Conservation (phyloP, 2,113 vertebrate genomes). For the Tychaedon coryphoeus region DNA sequence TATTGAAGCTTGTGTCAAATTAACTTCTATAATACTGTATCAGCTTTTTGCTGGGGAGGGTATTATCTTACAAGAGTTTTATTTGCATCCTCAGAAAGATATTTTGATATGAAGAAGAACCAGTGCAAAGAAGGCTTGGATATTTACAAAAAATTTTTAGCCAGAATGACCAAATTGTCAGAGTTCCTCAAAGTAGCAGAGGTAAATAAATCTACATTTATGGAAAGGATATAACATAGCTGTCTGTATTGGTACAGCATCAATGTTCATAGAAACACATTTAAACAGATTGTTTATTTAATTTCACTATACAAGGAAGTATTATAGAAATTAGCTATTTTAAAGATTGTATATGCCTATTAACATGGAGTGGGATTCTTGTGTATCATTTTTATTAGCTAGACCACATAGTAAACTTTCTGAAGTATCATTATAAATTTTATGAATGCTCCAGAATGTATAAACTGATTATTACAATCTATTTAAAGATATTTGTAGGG, state of each 20-base stretch:
- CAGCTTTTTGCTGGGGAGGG: neutral
- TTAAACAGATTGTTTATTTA: neutral
- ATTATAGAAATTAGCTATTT: neutral
- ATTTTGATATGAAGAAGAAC: slow-evolving; percentile 81
- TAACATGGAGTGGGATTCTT: neutral
- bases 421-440: neutral
- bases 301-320: neutral
- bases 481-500: neutral
- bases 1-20: neutral
- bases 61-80: slow-evolving; percentile 10
- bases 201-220: slow-evolving; percentile 46
- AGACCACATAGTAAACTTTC: neutral
- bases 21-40: neutral
- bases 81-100: slow-evolving; percentile 72
- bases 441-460: neutral
- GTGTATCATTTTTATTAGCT: neutral
- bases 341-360: neutral
- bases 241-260: slow-evolving; percentile 29
- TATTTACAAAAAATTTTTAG: slow-evolving; percentile 80
- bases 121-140: slow-evolving; percentile 81
- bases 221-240: neutral
- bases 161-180: slow-evolving; percentile 73
- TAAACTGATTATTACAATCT: neutral
- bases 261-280: neutral
- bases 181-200: slow-evolving; percentile 79